Base-by-base conservation (phyloP, 1,140 invertebrate species). In the Tenebrio molitor region DNA sequence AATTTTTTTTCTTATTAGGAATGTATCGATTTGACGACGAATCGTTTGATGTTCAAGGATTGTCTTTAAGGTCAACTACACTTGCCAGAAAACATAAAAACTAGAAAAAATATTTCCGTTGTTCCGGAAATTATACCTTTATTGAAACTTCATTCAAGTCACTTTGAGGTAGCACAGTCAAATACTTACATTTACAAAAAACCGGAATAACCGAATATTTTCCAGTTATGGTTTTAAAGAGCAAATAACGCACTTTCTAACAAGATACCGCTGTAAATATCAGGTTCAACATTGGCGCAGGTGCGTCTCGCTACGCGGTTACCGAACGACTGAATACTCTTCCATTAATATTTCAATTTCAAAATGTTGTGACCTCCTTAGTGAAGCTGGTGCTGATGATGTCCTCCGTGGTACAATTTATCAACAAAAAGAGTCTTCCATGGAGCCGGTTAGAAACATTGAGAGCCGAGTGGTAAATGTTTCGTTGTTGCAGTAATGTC, bases 351-450 rank as follows among this genome's bases (percentile, higher is more conserved):
- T 58, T 58, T 58, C 50, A 58, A 25, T 58, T 58, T 58, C 50
- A 29, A 58, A 58, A 58, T 58, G 15, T 58, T 29, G 23, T 58
- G 50, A 58, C 50, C 50, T 58, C 50, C 50, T 58, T 58, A 58
- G 29, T 23, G 8, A 10, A 19, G 17, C 23, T 50, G 14, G 23
- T 25, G 50, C 29, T 58, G 23, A 29, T 29, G 23, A 23, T 58
- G 50, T 25, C 23, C 23, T 29, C 8, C 25, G 8, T 8, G 25
- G 3, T 29, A 58, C n/a, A 23, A 58, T 58, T 15, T 25, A 25
- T 23, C 10, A 50, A 25, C n/a, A 23, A 58, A 29, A 58, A 6
- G 25, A 23, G 7, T 58, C 50, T 29, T 29, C 50, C n/a, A 3
- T 15, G 25, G 23, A n/a, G n/a, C n/a, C n/a, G 50, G 50, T 29